Evolutionary conservation across 1,140 invertebrate genomes (phyloP).

Genomic region (Cydia amplana): DNA sequence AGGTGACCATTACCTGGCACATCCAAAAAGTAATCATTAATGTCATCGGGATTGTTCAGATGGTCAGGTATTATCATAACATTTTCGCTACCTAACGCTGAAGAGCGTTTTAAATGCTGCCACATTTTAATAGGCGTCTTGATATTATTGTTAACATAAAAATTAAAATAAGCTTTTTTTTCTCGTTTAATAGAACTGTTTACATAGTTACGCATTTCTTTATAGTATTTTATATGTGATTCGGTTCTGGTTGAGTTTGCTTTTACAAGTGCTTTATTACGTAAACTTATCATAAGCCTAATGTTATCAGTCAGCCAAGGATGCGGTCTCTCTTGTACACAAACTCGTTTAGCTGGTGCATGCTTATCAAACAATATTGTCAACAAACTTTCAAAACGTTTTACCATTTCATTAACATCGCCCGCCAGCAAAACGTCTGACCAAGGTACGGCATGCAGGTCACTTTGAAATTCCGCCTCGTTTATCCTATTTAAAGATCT

Average conservation of each 20-base stretch:
- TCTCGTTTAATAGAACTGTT: slow-evolving; percentile 36
- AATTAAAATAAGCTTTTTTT: slow-evolving; percentile 41
- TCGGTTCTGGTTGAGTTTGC: slow-evolving; percentile 35
- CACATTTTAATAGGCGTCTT: slow-evolving; percentile 39
- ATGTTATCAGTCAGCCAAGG: slow-evolving; percentile 47
- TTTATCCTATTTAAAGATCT: slow-evolving; percentile 22
- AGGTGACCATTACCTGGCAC: slow-evolving; percentile 22
- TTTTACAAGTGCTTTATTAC: slow-evolving; percentile 40
- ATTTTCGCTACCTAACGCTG: background rate
- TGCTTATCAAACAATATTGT: slow-evolving; percentile 42
- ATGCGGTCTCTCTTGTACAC: slow-evolving; percentile 33
- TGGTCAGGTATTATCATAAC: slow-evolving; percentile 15
- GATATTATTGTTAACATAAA: slow-evolving; percentile 38
- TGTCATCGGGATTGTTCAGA: slow-evolving; percentile 38
- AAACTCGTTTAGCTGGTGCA: slow-evolving; percentile 36
- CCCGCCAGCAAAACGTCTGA: background rate
- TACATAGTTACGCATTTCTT: slow-evolving; percentile 34
- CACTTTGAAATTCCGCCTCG: slow-evolving; percentile 33
- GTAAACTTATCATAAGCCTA: slow-evolving; percentile 40
- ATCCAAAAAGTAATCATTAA: slow-evolving; percentile 36
- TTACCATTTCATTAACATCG: slow-evolving; percentile 39
- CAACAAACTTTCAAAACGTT: slow-evolving; percentile 38
- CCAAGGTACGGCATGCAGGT: slow-evolving; percentile 38
- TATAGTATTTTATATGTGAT: slow-evolving; percentile 38
- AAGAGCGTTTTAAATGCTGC: slow-evolving; percentile 37